phyloP scores from a whole-genome alignment of 1,140 invertebrate genomes.

The Pissodes strobi region DNA sequence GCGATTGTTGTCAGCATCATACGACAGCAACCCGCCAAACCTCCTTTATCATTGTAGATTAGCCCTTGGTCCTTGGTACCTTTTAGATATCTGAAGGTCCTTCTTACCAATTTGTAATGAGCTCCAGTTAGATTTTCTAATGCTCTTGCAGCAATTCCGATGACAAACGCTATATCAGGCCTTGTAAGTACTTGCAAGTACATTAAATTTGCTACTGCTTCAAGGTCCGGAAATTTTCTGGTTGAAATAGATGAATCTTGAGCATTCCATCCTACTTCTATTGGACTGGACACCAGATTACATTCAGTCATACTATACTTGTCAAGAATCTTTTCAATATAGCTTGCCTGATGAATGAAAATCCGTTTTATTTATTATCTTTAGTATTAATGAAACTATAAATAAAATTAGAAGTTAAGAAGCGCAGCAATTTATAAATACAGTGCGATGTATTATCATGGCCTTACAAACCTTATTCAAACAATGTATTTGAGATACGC shows the following conservation, averaged over 20 bases:
- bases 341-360: not conserved
- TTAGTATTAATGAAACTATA: too few species aligned
- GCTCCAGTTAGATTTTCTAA: slow-evolving; percentile 53
- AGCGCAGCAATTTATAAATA: too few species aligned
- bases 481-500: too few species aligned
- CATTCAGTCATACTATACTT: not conserved
- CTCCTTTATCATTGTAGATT: not conserved
- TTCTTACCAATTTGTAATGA: slow-evolving; percentile 42
- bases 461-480: too few species aligned
- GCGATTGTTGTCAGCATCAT: too few species aligned
- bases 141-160: slow-evolving; percentile 13
- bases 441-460: too few species aligned
- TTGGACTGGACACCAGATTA: slow-evolving; percentile 43
- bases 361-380: not conserved
- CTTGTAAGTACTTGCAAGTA: slow-evolving; percentile 42
- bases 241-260: too few species aligned
- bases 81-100: slow-evolving; percentile 12
- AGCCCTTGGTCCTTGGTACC: not conserved
- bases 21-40: too few species aligned
- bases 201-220: too few species aligned
- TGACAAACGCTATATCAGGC: slow-evolving; percentile 56
- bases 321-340: too few species aligned
- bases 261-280: slow-evolving; percentile 52
- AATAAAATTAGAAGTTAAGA: too few species aligned
- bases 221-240: slow-evolving; percentile 43